Percentiles rank a stretch among this genome's conserved stretches.
Evolutionary conservation across 2,888 invertebrate species (phyloP).

Genomic region (Yponomeuta malinellus): DNA sequence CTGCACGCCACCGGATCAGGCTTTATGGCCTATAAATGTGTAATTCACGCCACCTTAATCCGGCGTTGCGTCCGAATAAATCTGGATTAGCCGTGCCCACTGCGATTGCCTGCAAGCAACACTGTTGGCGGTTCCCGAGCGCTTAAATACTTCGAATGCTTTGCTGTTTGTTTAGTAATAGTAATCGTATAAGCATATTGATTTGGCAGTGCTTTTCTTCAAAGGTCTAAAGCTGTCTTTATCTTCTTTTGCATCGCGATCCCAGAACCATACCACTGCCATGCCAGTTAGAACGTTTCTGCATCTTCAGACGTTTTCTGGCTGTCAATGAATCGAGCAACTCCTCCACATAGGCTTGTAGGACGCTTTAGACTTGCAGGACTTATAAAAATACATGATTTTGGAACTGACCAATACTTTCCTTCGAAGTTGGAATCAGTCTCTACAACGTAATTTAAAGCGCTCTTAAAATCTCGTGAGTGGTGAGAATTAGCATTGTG

Average conservation of each 20-base stretch:
- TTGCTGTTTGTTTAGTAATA: not conserved
- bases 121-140: not conserved
- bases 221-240: no score
- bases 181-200: no score
- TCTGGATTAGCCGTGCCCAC: slow-evolving; percentile 69
- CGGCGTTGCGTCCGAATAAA: slow-evolving; percentile 64
- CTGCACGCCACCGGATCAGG: slow-evolving; percentile 71
- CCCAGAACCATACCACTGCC: no score
- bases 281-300: no score
- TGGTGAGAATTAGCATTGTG: not conserved
- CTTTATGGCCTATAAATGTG: slow-evolving; percentile 75
- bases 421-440: not conserved
- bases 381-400: no score
- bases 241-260: no score
- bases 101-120: slow-evolving; percentile 44
- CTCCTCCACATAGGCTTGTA: no score
- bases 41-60: slow-evolving; percentile 76
- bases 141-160: not conserved
- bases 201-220: no score
- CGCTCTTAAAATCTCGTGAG: not conserved
- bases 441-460: not conserved
- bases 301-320: no score
- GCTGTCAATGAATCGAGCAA: no score
- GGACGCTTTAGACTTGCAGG: no score
- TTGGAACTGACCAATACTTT: not conserved